Base-by-base conservation (phyloP, 2,113 vertebrate species). In the Strigops habroptila region DNA sequence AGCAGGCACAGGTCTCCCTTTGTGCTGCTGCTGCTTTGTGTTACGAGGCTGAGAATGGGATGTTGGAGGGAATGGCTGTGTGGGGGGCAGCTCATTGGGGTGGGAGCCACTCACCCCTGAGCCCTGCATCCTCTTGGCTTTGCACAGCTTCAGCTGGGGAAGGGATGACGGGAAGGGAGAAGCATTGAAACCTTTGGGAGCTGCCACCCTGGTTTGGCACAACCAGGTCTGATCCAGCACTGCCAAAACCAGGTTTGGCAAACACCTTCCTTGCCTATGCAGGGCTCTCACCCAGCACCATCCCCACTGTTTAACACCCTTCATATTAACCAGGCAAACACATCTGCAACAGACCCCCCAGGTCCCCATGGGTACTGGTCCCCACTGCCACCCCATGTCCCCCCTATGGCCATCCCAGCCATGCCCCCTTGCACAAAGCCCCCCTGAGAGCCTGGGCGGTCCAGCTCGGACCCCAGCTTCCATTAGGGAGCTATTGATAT, bases 1-100 rank as follows among this genome's bases (percentile, higher is more conserved):
- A 62, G 90, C 90, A 0, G 18, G 55, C 6, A 3, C 55, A 23
- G 57, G 15, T 7, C 79, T 43, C 82, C 57, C 94, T 95, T 82
- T 96, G 86, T 93, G 86, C 88, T 59, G 92, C 82, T 79, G 88
- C 75, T 79, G 33, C 91, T 96, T 95, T 95, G 93, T 94, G 88
- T 79, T 94, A 30, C 51, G 63, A 17, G 76, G 25, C 43, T 60
- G 77, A 48, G 70, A 80, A 81, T 33, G 83, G 82, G 88, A 53
- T 73, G 33, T 53, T 12, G 78, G 93, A 88, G 41, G 82, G 57
- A 71, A 51, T 1, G 67, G 75, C 64, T 76, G 37, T 0, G 15
- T 1, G 10, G 60, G 25, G 48, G 64, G 33, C 55, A 41, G 51
- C 18, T 13, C 4, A 0, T 1, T 7, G 4, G 51, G 31, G 7